phyloP scores from a whole-genome alignment of 2,888 invertebrate genomes.

The Neelides folsomi region DNA sequence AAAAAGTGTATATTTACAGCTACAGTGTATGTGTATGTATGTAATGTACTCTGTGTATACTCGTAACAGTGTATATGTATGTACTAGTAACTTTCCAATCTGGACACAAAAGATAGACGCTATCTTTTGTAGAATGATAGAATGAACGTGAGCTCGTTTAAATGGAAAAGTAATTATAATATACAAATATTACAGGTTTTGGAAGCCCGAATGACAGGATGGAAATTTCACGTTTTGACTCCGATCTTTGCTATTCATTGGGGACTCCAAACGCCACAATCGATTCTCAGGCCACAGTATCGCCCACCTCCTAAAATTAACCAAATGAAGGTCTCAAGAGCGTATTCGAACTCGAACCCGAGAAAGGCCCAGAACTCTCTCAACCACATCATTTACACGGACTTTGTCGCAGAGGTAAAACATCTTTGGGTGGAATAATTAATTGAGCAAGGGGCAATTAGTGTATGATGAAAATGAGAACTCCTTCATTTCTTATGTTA shows the following conservation, averaged over 20 bases:
- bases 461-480: neutral
- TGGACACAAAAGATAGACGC: too few relatives aligned
- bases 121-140: too few relatives aligned
- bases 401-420: conserved; percentile 31
- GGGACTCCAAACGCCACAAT: conserved; percentile 54
- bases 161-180: too few relatives aligned
- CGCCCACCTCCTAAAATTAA: conserved; percentile 18
- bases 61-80: neutral
- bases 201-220: conserved; percentile 80
- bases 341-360: conserved; percentile 20
- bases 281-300: conserved; percentile 21
- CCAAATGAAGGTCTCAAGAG: conserved; percentile 20
- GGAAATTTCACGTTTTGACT: conserved; percentile 72
- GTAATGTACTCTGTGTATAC: neutral
- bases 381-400: conserved; percentile 30
- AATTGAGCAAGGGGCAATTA: neutral
- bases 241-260: conserved; percentile 82
- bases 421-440: neutral
- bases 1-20: too few relatives aligned
- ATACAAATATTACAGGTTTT: conserved; percentile 79
- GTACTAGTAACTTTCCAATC: too few relatives aligned
- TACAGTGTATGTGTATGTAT: neutral
- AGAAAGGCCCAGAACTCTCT: conserved; percentile 29
- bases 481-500: neutral
- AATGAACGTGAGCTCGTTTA: too few relatives aligned